Conservation (phyloP, 2,113 vertebrate species). For the Phalacrocorax aristotelis region DNA sequence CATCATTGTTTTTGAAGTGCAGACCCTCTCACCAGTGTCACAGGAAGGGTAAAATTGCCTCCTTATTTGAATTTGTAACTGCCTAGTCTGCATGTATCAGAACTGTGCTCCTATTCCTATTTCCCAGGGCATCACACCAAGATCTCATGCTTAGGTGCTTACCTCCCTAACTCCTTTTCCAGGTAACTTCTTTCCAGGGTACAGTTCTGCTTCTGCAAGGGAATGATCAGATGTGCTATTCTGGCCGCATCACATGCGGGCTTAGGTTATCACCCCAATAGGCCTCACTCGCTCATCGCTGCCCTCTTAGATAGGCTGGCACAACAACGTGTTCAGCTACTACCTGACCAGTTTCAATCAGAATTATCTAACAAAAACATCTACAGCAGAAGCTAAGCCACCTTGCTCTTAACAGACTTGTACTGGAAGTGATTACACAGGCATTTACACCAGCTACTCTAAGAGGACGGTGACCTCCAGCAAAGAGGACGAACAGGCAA, state of each 20-base stretch:
- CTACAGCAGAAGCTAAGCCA: not conserved
- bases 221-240: not conserved
- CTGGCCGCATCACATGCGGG: not conserved
- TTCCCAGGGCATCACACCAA: not conserved
- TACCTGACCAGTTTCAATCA: not conserved
- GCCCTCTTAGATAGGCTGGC: not conserved
- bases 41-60: not conserved
- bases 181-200: not conserved
- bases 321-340: not conserved
- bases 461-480: not conserved
- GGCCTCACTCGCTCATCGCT: not conserved
- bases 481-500: not conserved
- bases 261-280: not conserved
- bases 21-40: not conserved
- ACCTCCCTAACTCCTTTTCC: not conserved
- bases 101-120: not conserved
- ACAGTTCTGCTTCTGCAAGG: not conserved
- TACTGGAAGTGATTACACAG: not conserved
- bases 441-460: not conserved
- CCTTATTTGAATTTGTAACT: not conserved
- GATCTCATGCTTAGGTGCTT: not conserved
- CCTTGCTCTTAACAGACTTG: not conserved
- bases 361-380: not conserved
- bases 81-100: not conserved
- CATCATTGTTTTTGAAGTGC: not conserved